Conservation (phyloP, 2,113 vertebrate genomes). For the Donacobius atricapilla region DNA sequence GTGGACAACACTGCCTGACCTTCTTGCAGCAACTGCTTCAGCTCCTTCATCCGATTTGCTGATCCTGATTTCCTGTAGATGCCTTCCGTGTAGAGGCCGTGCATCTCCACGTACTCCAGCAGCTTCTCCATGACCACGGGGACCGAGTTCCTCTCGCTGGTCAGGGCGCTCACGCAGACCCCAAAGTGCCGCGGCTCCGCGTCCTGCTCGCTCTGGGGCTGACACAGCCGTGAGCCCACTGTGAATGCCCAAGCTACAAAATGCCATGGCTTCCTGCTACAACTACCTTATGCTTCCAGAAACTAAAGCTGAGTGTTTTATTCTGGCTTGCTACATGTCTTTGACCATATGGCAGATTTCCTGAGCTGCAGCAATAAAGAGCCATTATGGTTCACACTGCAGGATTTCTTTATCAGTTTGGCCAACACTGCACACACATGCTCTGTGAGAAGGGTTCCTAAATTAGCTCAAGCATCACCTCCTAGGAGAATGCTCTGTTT, state of each 20-base stretch:
- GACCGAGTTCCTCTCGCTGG: slow-evolving; percentile 83
- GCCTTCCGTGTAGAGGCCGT: slow-evolving; percentile 94
- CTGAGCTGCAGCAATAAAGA: not conserved
- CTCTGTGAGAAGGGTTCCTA: not conserved
- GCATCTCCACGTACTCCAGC: slow-evolving; percentile 95
- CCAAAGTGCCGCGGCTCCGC: slow-evolving; percentile 82
- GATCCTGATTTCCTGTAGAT: slow-evolving; percentile 97
- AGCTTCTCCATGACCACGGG: slow-evolving; percentile 91
- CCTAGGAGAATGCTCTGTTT: not conserved
- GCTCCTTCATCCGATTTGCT: slow-evolving; percentile 91
- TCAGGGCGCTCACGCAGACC: slow-evolving; percentile 81
- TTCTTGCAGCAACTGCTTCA: slow-evolving; percentile 86
- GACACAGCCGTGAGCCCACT: accelerated
- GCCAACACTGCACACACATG: not conserved
- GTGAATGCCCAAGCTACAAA: not conserved
- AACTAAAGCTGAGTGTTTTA: not conserved
- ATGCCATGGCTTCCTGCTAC: not conserved
- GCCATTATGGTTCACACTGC: not conserved
- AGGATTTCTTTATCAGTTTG: not conserved
- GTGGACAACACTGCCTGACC: slow-evolving; percentile 62
- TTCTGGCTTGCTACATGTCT: not conserved
- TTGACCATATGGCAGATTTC: not conserved
- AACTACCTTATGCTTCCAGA: not conserved
- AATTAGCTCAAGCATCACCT: not conserved
- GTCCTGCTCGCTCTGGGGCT: slow-evolving; percentile 73